Base-by-base conservation (phyloP, 2,113 vertebrate genomes). In the Tupaia tana region DNA sequence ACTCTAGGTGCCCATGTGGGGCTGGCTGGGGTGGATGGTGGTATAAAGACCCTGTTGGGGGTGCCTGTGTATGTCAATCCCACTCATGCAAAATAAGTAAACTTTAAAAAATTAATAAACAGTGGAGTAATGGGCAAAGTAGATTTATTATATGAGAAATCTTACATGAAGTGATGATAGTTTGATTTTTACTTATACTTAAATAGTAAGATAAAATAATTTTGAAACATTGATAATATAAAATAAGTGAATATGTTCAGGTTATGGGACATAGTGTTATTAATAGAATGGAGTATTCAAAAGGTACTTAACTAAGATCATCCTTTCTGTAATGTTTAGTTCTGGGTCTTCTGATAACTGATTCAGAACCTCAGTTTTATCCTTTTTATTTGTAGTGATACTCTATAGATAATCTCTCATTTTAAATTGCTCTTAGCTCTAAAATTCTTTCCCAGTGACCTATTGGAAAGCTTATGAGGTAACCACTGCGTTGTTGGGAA, bases 181-280 rank as follows among this genome's bases (percentile, higher is more conserved):
- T 67, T 82, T 73, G 43, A 54, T 91, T 91, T 87, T 52, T 25
- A 10, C 58, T 82, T 82, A 63, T 12, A 64, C 27, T 58, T 81
- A 79, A 86, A n/a, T 93, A 58, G 34, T 93, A 82, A 25, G 43
- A 24, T 92, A 29, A 66, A 88, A 58, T 82, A n/a, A 73, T 27
- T 86, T 71, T 29, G 67, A 88, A 88, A 71, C 69, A 43, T 88
- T 66, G 69, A 9, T 81, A 82, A 58, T 79, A 70, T 29, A 74
- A 58, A 93, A n/a, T 81, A 64, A 93, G 29, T 81, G 66, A n/a
- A 10, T 63, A 67, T 82, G 88, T 93, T 82, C 18, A 58, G 78
- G 70, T 74, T 27, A 43, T 88, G 29, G 58, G 19, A 66, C 59
- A 66, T 58, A 66, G 29, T 66, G 58, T 88, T 87, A 73, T 71